phyloP scores from a whole-genome alignment of 2,888 invertebrate species.

The Drosophila leonis region DNA sequence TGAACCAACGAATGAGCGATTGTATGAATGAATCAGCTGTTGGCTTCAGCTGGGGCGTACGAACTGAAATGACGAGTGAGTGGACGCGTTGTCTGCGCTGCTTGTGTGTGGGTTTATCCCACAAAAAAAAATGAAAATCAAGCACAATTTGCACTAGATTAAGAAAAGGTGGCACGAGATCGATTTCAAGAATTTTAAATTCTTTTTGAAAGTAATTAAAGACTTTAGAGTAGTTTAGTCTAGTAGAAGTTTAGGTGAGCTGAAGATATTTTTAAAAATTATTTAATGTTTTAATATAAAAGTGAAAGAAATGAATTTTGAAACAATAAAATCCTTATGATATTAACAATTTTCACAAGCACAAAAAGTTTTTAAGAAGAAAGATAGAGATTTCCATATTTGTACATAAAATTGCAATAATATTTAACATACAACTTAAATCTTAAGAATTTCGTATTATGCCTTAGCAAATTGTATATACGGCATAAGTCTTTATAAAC shows the following conservation, averaged over 20 bases:
- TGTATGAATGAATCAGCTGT: slow-evolving; percentile 45
- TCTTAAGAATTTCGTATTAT: not conserved
- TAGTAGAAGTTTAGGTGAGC: too few species aligned
- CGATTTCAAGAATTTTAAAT: too few species aligned
- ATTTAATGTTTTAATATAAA: too few species aligned
- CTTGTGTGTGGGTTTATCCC: slow-evolving; percentile 48
- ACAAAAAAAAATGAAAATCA: slow-evolving; percentile 5
- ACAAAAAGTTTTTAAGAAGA: too few species aligned
- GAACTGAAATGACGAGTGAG: slow-evolving; percentile 53
- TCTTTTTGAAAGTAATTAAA: too few species aligned
- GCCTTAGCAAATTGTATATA: not conserved
- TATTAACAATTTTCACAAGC: not conserved
- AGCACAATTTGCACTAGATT: slow-evolving; percentile 42
- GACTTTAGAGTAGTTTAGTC: too few species aligned
- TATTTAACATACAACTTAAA: too few species aligned
- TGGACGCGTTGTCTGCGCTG: slow-evolving; percentile 54
- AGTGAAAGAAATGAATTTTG: too few species aligned
- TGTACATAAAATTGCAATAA: too few species aligned
- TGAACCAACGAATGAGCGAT: slow-evolving; percentile 25
- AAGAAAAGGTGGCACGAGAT: slow-evolving; percentile 21
- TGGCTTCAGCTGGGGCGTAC: slow-evolving; percentile 38
- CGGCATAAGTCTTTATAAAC: not conserved
- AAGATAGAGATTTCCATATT: too few species aligned
- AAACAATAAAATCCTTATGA: not conserved
- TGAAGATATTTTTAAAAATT: too few species aligned